phyloP scores from a whole-genome alignment of 2,113 vertebrate species.

The Carlito syrichta region DNA sequence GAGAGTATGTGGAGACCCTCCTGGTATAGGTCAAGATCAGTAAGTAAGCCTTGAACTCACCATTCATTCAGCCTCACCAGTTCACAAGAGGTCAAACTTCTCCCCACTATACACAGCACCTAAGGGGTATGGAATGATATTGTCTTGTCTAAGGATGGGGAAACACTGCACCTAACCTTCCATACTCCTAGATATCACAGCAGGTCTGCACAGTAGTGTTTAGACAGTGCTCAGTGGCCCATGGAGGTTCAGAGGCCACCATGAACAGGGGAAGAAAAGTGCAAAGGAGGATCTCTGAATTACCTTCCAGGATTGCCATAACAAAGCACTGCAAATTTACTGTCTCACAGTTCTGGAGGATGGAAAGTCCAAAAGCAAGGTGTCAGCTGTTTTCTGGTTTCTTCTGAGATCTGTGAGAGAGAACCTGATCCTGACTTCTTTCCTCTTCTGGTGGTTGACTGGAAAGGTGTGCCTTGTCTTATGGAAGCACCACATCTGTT shows the following conservation, averaged over 20 bases:
- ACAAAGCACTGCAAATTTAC: neutral
- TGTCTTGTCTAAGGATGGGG: neutral
- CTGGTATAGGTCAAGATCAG: neutral
- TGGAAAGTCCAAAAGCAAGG: neutral
- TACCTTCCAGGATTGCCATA: neutral
- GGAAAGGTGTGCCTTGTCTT: neutral
- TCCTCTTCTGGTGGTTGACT: neutral
- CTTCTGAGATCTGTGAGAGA: neutral
- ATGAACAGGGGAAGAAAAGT: too few relatives aligned
- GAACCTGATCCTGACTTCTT: neutral
- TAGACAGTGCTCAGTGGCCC: neutral
- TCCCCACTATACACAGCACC: neutral
- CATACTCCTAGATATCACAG: neutral
- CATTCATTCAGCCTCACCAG: neutral
- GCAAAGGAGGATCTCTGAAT: neutral
- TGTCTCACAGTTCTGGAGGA: neutral
- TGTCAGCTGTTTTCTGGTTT: neutral
- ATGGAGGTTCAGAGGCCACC: neutral
- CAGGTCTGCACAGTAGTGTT: neutral
- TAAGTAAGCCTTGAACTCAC: neutral
- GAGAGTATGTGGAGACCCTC: neutral
- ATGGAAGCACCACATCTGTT: neutral
- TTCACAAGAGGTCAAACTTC: neutral
- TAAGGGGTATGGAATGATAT: neutral
- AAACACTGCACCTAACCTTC: too few relatives aligned